These are phyloP conservation scores for Puma concolor DNA, from an alignment of 2,113 vertebrate species.

Conservation along the genomic window DNA sequence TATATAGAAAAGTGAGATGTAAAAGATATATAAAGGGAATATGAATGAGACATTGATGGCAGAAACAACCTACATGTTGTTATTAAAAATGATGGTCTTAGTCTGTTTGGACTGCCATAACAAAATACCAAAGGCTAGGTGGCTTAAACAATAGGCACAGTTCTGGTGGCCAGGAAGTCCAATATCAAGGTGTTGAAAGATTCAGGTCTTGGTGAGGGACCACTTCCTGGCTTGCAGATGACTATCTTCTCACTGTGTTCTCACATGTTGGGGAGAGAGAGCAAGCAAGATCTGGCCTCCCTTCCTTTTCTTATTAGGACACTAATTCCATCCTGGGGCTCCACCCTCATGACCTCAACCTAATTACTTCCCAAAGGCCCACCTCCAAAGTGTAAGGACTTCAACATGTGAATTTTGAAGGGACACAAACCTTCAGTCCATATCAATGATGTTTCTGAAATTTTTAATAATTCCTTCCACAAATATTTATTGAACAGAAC, in stretches of 20 bases:
- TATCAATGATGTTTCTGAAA: neutral
- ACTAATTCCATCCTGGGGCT: neutral
- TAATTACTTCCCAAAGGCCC: neutral
- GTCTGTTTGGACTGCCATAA: neutral
- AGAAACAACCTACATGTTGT: neutral
- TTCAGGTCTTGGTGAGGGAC: neutral
- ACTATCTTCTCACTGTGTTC: too few species aligned
- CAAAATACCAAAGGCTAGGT: neutral
- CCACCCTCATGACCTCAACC: neutral
- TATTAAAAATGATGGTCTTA: neutral
- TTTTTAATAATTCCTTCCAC: neutral
- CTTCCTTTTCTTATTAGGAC: neutral
- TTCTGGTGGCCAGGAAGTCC: neutral
- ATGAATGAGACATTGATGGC: neutral
- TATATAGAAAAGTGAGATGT: neutral
- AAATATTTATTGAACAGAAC: neutral
- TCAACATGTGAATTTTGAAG: neutral
- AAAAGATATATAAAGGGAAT: neutral
- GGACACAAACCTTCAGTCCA: neutral
- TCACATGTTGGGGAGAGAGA: neutral
- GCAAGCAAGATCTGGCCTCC: neutral
- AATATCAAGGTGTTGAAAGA: neutral
- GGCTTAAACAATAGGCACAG: neutral
- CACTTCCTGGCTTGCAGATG: neutral
- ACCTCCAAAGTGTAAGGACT: neutral